Evolutionary conservation across 2,888 invertebrate genomes (phyloP).

Genomic region (Pachliopta kotzebuea): DNA sequence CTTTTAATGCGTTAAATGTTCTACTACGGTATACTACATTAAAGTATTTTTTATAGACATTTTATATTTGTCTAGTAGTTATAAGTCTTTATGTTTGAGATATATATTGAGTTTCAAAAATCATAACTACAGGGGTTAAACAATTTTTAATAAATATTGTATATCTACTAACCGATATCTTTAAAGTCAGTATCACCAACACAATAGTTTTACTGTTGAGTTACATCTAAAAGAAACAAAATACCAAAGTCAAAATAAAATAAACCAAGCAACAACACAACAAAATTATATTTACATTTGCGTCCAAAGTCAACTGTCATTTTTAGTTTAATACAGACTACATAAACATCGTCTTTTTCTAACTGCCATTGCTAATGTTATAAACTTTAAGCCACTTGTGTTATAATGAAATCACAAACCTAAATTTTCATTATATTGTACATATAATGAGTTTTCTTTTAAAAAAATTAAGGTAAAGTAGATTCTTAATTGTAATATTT

Average conservation of each 20-base stretch:
- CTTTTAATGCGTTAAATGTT: too few species aligned
- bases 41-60: too few species aligned
- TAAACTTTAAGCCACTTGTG: background rate
- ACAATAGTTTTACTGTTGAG: background rate
- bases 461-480: too few species aligned
- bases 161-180: conserved; percentile 6
- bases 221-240: conserved; percentile 1
- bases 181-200: conserved; percentile 8
- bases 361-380: background rate
- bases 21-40: too few species aligned
- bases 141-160: background rate
- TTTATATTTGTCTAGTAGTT: too few species aligned
- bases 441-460: too few species aligned
- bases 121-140: background rate
- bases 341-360: background rate
- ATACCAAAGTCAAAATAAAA: conserved; percentile 10
- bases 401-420: too few species aligned
- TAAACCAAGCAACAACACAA: conserved; percentile 23
- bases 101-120: too few species aligned
- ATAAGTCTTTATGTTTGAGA: too few species aligned
- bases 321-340: conserved; percentile 5
- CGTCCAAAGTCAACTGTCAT: conserved; percentile 12
- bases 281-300: conserved; percentile 9
- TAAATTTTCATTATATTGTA: background rate
- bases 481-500: too few species aligned